Base-by-base conservation (phyloP, 2,797 vertebrate genomes). In the Argentina silus region DNA sequence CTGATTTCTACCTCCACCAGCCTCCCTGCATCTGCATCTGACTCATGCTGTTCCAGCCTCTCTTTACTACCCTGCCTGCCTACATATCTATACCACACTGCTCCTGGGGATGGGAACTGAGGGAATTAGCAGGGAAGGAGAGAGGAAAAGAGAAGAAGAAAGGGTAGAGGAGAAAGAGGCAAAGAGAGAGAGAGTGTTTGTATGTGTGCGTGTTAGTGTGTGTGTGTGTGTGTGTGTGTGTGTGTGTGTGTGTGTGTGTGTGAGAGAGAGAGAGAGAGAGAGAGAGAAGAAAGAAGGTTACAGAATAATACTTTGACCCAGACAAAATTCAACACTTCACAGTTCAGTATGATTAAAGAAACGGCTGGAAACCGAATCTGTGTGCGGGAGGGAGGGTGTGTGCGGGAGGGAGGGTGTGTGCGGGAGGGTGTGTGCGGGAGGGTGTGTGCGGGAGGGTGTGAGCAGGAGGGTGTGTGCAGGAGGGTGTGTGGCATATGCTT, bases 321-420 rank as follows among this genome's bases (percentile, higher is more conserved):
- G 78, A 73, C 47, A 44, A 73, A 73, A 80, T 57, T 79, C 68
- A 23, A 69, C 69, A 69, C 61, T 50, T 69, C 11, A 48, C 23
- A 73, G 51, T 51, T 68, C 53, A 74, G 50, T 72, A 78, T 67
- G 78, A 79, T 85, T 63, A 77, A 78, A 80, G 78, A 21, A 63
- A 59, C 43, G 65, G 48, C 71, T 78, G 70, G 11, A 69, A 36
- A 72, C 67, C 74, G 74, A 80, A 75, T 72, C 77, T 66, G 69
- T 78, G 72, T 72, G 69, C 9, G 47, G 19, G 15, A 21, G 17
- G 6, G n/a, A n/a, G n/a, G n/a, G n/a, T n/a, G n/a, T n/a, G n/a
- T n/a, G n/a, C n/a, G n/a, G n/a, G n/a, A n/a, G n/a, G n/a, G n/a
- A n/a, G n/a, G n/a, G n/a, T 66, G 69, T 78, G 72, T 72, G 69